A percentile compares a stretch with the other conserved stretches of the same genome.
These are phyloP conservation scores for Menidia beryllina DNA, from an alignment of 2,113 vertebrate species.

Conservation along the genomic window DNA sequence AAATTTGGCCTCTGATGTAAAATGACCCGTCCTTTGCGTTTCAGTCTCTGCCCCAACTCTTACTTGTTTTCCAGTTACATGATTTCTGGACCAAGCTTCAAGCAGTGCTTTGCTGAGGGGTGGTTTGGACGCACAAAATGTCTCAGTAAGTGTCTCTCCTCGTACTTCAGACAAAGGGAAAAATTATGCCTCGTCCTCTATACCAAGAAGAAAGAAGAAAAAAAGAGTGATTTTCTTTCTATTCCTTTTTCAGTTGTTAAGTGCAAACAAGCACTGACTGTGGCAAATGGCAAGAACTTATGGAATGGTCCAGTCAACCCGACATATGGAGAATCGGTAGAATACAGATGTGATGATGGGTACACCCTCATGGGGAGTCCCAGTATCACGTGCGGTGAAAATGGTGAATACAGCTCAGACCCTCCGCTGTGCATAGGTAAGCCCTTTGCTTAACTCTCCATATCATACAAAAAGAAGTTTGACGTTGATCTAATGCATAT, in stretches of 20 bases:
- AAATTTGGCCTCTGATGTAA: conserved; percentile 1
- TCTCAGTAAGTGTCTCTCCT: conserved; percentile 55
- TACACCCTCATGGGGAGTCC: conserved; percentile 49
- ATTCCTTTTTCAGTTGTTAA: conserved; percentile 42
- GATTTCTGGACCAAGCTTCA: conserved; percentile 46
- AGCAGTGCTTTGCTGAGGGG: conserved; percentile 39
- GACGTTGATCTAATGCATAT: neutral
- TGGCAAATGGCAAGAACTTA: conserved; percentile 32
- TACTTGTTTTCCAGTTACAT: conserved; percentile 53
- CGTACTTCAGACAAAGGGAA: no score
- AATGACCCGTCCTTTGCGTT: neutral
- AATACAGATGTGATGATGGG: conserved; percentile 55
- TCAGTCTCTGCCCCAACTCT: neutral
- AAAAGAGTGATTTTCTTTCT: neutral
- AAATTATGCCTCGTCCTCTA: no score
- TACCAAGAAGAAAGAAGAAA: no score
- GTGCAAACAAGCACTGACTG: conserved; percentile 23
- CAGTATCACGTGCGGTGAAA: conserved; percentile 32
- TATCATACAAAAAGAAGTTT: neutral
- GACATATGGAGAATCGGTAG: conserved; percentile 31
- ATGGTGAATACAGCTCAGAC: conserved; percentile 31
- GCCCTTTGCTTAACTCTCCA: conserved; percentile 16
- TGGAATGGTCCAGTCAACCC: neutral
- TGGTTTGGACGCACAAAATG: conserved; percentile 60
- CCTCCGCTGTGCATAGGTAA: conserved; percentile 73